phyloP scores from a whole-genome alignment of 2,888 invertebrate species.

The Keiferia lycopersicella region DNA sequence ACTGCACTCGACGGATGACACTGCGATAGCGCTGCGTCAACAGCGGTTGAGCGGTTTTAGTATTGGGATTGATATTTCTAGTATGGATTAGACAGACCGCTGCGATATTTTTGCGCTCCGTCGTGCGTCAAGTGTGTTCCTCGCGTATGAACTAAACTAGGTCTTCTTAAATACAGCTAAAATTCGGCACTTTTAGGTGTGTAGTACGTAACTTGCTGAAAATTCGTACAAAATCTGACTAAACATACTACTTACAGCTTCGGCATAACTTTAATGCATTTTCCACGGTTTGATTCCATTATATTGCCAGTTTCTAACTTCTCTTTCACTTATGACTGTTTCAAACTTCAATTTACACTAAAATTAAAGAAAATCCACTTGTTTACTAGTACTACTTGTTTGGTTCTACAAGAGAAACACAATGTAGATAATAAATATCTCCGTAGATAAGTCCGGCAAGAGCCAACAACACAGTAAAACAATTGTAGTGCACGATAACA shows the following conservation, averaged over 20 bases:
- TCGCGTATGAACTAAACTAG: too few relatives aligned
- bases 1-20: too few relatives aligned
- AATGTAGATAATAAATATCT: background rate
- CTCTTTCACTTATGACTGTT: background rate
- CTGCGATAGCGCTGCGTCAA: too few relatives aligned
- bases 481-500: background rate
- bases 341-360: background rate
- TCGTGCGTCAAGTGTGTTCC: too few relatives aligned
- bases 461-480: background rate
- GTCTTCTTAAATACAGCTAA: too few relatives aligned
- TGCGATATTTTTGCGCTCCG: too few relatives aligned
- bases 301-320: background rate
- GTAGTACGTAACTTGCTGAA: too few relatives aligned
- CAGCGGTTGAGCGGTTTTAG: too few relatives aligned
- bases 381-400: background rate
- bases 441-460: background rate
- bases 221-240: too few relatives aligned
- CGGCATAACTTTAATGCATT: slow-evolving; percentile 7
- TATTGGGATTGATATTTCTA: too few relatives aligned
- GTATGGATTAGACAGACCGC: too few relatives aligned
- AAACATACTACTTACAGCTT: background rate
- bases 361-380: background rate
- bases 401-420: background rate
- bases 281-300: background rate
- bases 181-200: too few relatives aligned